phyloP scores from a whole-genome alignment of 2,888 invertebrate genomes.

The Bellardia bayeri region DNA sequence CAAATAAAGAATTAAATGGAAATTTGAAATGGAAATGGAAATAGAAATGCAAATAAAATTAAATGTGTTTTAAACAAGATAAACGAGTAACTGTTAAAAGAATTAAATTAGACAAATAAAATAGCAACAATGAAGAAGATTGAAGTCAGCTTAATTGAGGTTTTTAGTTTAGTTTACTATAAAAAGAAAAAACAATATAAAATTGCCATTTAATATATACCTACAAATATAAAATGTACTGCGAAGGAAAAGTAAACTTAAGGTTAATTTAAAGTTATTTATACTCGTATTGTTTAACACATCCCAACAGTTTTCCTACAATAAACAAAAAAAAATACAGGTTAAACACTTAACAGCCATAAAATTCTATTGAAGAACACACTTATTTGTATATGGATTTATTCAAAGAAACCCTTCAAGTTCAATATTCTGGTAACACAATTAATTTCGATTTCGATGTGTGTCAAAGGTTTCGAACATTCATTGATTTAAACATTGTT shows the following conservation, averaged over 20 bases:
- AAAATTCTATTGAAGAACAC: conserved; percentile 14
- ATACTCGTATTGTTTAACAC: too few species aligned
- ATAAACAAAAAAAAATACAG: not conserved
- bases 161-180: not conserved
- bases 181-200: not conserved
- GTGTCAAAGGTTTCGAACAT: conserved; percentile 60
- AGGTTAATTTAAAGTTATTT: too few species aligned
- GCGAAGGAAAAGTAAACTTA: too few species aligned
- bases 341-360: conserved; percentile 17
- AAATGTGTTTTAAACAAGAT: conserved; percentile 66
- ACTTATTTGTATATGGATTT: not conserved
- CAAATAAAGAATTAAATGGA: conserved; percentile 10
- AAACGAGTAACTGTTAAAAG: conserved; percentile 50
- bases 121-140: conserved; percentile 28
- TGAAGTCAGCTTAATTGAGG: conserved; percentile 55
- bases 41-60: conserved; percentile 59
- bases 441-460: conserved; percentile 75
- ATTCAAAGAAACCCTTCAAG: conserved; percentile 62
- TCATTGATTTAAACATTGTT: conserved; percentile 25
- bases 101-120: conserved; percentile 62
- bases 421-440: conserved; percentile 69
- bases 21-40: conserved; percentile 55
- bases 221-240: not conserved
- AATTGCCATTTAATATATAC: not conserved
- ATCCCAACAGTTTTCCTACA: too few species aligned